Conservation (phyloP, 2,113 vertebrate species). For the Arvicanthis niloticus region DNA sequence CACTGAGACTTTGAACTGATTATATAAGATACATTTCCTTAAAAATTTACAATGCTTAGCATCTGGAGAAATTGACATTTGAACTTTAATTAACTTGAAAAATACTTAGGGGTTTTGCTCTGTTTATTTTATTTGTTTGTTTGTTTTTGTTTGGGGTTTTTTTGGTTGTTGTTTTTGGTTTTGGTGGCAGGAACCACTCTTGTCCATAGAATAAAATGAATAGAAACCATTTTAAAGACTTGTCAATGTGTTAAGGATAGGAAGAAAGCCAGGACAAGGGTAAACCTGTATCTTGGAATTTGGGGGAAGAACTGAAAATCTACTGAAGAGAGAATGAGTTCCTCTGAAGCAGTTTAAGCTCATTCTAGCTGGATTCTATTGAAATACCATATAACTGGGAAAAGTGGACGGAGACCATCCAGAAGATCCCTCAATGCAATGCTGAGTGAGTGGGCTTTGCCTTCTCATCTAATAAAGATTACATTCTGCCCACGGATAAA, state of each 20-base stretch:
- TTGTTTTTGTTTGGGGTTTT: no score
- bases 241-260: not conserved
- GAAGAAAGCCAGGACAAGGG: not conserved
- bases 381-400: not conserved
- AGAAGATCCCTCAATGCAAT: not conserved
- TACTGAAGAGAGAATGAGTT: not conserved
- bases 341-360: not conserved
- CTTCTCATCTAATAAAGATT: slow-evolving; percentile 19
- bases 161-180: not conserved
- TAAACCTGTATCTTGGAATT: not conserved
- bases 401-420: slow-evolving; percentile 12
- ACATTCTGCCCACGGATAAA: not conserved
- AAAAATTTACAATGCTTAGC: not conserved
- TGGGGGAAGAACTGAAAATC: not conserved
- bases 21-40: not conserved
- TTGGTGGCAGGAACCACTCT: not conserved
- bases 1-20: not conserved
- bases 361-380: slow-evolving; percentile 8
- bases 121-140: not conserved
- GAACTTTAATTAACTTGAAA: not conserved
- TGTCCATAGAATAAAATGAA: not conserved
- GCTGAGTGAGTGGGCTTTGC: not conserved
- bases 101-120: not conserved
- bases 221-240: not conserved
- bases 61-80: not conserved